Conservation (phyloP, 2,113 vertebrate genomes). For the Microtus richardsoni region DNA sequence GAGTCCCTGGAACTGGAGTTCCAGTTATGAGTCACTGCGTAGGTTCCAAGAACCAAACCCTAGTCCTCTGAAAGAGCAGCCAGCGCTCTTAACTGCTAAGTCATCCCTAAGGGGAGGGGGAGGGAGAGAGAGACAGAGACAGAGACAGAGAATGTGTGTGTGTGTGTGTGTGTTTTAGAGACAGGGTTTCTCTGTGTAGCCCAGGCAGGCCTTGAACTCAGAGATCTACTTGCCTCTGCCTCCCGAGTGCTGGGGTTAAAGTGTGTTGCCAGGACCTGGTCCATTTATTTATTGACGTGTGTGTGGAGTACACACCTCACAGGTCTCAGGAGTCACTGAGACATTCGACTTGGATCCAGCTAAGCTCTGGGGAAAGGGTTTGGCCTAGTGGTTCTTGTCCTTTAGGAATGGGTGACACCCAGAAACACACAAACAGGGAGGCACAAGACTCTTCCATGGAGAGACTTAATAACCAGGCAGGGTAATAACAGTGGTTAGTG, state of each 20-base stretch:
- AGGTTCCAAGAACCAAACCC: too few species aligned
- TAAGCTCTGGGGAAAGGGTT: background rate
- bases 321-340: background rate
- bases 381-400: background rate
- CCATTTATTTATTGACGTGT: background rate
- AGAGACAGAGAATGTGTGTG: too few species aligned
- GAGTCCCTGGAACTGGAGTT: too few species aligned
- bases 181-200: background rate
- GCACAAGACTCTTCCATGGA: background rate
- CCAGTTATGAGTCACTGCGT: too few species aligned
- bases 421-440: background rate
- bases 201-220: background rate
- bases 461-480: background rate
- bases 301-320: background rate
- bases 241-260: background rate
- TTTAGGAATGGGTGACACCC: background rate
- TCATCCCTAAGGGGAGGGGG: background rate
- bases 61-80: background rate
- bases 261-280: background rate
- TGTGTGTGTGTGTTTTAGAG: background rate
- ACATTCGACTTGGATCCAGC: background rate
- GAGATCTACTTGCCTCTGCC: background rate
- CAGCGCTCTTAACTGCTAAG: background rate
- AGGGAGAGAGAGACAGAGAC: too few species aligned
- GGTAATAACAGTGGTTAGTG: background rate